These are phyloP conservation scores for Oxytorus armatus DNA, from an alignment of 2,888 invertebrate genomes.

Conservation along the genomic window DNA sequence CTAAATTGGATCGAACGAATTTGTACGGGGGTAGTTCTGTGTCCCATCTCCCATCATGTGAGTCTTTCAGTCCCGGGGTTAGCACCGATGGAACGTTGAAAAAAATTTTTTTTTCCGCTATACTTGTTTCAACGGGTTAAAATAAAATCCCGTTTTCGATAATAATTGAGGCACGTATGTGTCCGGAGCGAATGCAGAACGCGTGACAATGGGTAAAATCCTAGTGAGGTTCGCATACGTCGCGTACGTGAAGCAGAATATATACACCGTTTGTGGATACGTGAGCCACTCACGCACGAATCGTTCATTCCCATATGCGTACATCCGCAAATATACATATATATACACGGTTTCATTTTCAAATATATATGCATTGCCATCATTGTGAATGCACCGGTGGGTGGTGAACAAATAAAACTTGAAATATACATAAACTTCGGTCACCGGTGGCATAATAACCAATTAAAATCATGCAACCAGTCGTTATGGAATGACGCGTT, in stretches of 20 bases:
- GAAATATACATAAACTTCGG: slow-evolving; percentile 65
- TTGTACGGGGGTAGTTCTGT: neutral
- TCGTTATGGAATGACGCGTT: slow-evolving; percentile 31
- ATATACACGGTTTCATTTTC: neutral
- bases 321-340: neutral
- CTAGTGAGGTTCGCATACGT: slow-evolving; percentile 45
- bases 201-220: slow-evolving; percentile 56
- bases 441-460: slow-evolving; percentile 70
- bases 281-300: slow-evolving; percentile 47
- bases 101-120: slow-evolving; percentile 68
- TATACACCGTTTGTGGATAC: slow-evolving; percentile 23
- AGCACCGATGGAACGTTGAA: slow-evolving; percentile 22
- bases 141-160: slow-evolving; percentile 74
- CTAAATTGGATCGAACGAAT: slow-evolving; percentile 44
- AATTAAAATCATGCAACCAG: slow-evolving; percentile 74
- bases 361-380: slow-evolving; percentile 21
- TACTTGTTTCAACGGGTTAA: slow-evolving; percentile 59
- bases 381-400: too few relatives aligned
- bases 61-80: slow-evolving; percentile 10
- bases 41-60: slow-evolving; percentile 16
- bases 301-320: slow-evolving; percentile 25
- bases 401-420: slow-evolving; percentile 72
- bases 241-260: slow-evolving; percentile 27
- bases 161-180: slow-evolving; percentile 74
- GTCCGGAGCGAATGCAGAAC: slow-evolving; percentile 19